These are phyloP conservation scores for Nudaria mundana DNA, from an alignment of 2,888 invertebrate species.

Conservation along the genomic window DNA sequence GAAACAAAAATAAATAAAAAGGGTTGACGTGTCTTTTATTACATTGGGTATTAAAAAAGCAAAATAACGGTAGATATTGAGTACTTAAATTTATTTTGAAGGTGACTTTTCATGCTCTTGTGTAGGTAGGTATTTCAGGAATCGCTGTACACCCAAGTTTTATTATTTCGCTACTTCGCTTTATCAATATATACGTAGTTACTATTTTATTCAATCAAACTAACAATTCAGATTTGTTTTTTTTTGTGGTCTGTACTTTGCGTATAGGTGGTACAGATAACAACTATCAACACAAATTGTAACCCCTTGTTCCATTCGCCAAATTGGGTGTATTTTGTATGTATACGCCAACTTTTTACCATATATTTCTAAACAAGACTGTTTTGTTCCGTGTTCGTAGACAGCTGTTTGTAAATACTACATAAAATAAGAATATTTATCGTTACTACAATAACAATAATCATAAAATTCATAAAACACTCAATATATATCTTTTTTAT, in stretches of 20 bases:
- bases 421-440: conserved; percentile 1
- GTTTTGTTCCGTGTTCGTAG: conserved; percentile 34
- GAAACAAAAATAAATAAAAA: too few relatives aligned
- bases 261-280: conserved; percentile 69
- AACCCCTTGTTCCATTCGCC: conserved; percentile 67
- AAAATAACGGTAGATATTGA: too few relatives aligned
- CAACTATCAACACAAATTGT: conserved; percentile 74
- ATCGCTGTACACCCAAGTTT: too few relatives aligned
- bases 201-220: too few relatives aligned
- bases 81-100: too few relatives aligned
- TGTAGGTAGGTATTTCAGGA: too few relatives aligned
- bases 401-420: conserved; percentile 17
- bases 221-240: too few relatives aligned
- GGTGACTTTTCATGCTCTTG: too few relatives aligned
- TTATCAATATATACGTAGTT: too few relatives aligned
- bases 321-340: conserved; percentile 77
- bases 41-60: too few relatives aligned
- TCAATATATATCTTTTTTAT: conserved; percentile 12
- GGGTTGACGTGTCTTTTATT: too few relatives aligned
- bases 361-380: conserved; percentile 52
- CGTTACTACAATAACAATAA: conserved; percentile 9
- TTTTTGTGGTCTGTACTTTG: conserved; percentile 56
- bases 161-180: too few relatives aligned
- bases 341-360: conserved; percentile 71
- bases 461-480: conserved; percentile 12